These are phyloP conservation scores for Epinephelus lanceolatus DNA, from an alignment of 2,113 vertebrate species.

Conservation along the genomic window DNA sequence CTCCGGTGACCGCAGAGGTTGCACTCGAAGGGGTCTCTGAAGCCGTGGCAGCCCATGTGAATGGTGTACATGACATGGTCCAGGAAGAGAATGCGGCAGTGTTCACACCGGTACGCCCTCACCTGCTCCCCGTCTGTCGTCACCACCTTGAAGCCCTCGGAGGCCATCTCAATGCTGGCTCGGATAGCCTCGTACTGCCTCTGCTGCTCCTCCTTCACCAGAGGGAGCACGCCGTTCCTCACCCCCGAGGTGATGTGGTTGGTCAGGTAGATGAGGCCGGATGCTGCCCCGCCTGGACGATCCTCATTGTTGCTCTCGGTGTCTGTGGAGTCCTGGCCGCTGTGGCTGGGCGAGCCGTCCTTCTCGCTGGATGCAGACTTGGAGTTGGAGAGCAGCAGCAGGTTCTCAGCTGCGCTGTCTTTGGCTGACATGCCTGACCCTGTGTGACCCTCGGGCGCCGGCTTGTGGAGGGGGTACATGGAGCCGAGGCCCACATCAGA, in stretches of 20 bases:
- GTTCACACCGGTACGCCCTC: constrained; percentile 93
- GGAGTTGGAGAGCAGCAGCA: constrained; percentile 95
- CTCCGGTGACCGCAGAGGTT: constrained; percentile 98
- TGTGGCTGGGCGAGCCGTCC: constrained; percentile 95
- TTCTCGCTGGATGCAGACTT: constrained; percentile 94
- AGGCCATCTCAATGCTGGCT: constrained; percentile 83
- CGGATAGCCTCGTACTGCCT: constrained; percentile 91
- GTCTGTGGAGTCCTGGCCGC: constrained; percentile 97
- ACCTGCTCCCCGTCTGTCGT: constrained; percentile 91
- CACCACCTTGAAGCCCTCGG: constrained; percentile 93
- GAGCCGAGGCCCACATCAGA: constrained; percentile 88
- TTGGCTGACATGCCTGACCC: constrained; percentile 87
- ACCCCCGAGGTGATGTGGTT: constrained; percentile 91
- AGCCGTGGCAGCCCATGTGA: constrained; percentile 99
- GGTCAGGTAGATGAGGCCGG: constrained; percentile 96
- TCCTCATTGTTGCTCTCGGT: constrained; percentile 98
- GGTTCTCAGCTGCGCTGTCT: constrained; percentile 94
- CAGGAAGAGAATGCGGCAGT: constrained; percentile 96
- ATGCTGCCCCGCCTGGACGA: constrained; percentile 72
- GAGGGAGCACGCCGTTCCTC: constrained; percentile 91
- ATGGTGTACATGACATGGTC: constrained; percentile 99
- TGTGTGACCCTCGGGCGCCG: constrained; percentile 77
- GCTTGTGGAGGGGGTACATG: constrained; percentile 92
- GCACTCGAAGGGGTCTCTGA: constrained; percentile 98
- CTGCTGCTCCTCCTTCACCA: constrained; percentile 93